phyloP scores from a whole-genome alignment of 1,140 invertebrate species.

The Parapsyche elsis region DNA sequence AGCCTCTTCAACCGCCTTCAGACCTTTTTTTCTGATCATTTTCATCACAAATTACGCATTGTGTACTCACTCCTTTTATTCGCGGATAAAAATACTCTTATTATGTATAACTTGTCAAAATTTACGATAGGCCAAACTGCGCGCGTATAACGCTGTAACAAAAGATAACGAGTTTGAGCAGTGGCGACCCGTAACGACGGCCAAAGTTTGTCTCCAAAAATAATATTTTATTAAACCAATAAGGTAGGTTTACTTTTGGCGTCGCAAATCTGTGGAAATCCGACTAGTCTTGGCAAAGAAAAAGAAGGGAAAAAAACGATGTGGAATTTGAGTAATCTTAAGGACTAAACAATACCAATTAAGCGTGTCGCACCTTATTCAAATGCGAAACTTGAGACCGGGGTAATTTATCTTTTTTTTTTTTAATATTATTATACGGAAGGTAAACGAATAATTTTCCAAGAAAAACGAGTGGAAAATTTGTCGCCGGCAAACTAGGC shows the following conservation, averaged over 20 bases:
- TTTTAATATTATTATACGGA: not conserved
- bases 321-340: not conserved
- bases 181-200: not conserved
- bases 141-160: not conserved
- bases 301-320: not conserved
- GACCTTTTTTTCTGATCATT: too few species aligned
- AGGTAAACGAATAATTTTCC: not conserved
- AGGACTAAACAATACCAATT: slow-evolving; percentile 14
- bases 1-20: too few species aligned
- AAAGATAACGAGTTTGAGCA: slow-evolving; percentile 17
- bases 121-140: not conserved
- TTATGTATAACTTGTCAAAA: not conserved
- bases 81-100: not conserved
- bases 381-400: not conserved
- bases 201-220: not conserved
- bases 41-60: not conserved
- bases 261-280: too few species aligned
- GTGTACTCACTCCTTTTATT: not conserved
- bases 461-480: not conserved
- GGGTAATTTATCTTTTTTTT: slow-evolving; percentile 16
- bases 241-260: too few species aligned
- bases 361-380: slow-evolving; percentile 4
- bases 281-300: not conserved
- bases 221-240: too few species aligned
- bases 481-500: not conserved